Evolutionary conservation across 2,113 vertebrate species (phyloP), one percentile per base, ranked within the genome.

Genomic region (Sceloporus tristichus): DNA sequence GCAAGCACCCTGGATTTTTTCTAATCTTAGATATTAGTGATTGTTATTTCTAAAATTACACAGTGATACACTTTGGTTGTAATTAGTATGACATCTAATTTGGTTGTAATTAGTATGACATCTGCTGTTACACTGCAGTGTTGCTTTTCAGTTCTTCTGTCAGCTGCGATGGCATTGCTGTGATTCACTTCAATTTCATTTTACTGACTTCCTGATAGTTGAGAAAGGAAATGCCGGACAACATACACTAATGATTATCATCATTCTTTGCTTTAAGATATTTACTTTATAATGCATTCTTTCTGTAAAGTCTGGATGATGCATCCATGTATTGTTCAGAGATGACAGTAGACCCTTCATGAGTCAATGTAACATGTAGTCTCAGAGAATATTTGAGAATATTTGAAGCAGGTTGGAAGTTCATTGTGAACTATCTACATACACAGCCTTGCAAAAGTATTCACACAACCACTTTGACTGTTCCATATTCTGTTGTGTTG

Each of bases 41-140:
- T 73, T 54, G 68, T 56, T 74, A 71, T 84, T 71, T 73, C 16
- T 54, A 85, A 85, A 85, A 27, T 27, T 73, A 42, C 71, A 62
- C 13, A 14, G 40, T 54, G 2, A 27, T 48, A 53, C 9, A 29
- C 54, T 38, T 34, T 73, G 29, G 27, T 56, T 84, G 27, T 54
- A 27, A 23, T 66, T 84, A 84, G 48, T 56, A 73, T 54, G 82
- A 73, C 82, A 73, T 54, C 68, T 73, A n/a, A n/a, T n/a, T n/a
- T 84, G 82, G 27, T 56, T 84, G 27, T 54, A 27, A 23, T 66
- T 84, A 84, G 48, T 56, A 73, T 54, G 82, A 73, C 82, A 73
- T 54, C 68, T 73, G n/a, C 48, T 84, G 82, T 84, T 73, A 21
- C 48, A 56, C 42, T 54, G n/a, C 29, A 56, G 82, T 53, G 73